Percentiles rank a stretch among this genome's conserved stretches.
Conservation (phyloP, 2,888 invertebrate species). For the Elysia crispata region DNA sequence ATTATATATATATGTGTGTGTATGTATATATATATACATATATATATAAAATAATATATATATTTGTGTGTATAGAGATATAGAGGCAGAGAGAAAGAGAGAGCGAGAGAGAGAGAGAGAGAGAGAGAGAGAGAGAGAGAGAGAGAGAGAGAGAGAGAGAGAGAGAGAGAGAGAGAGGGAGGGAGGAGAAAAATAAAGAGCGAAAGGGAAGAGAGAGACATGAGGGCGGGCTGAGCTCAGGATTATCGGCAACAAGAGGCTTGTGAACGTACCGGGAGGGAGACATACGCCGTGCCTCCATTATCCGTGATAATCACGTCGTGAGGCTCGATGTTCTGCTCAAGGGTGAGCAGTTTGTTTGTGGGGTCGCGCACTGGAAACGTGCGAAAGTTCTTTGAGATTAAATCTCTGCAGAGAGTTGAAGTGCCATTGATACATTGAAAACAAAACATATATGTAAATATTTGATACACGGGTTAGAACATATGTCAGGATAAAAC, state of each 20-base stretch:
- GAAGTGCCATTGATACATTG: too few relatives aligned
- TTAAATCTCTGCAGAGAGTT: background rate
- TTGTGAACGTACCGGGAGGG: conserved; percentile 22
- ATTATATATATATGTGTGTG: too few relatives aligned
- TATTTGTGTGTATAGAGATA: too few relatives aligned
- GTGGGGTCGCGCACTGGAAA: conserved; percentile 15
- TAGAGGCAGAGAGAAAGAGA: too few relatives aligned
- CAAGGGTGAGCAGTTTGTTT: conserved; percentile 1
- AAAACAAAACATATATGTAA: too few relatives aligned
- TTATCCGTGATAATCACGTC: conserved; percentile 29
- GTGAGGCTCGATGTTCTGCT: conserved; percentile 39
- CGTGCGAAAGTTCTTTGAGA: conserved; percentile 21
- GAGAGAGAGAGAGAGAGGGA: background rate
- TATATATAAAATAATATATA: too few relatives aligned
- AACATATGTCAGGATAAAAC: too few relatives aligned
- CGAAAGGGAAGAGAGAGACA: background rate
- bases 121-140: background rate
- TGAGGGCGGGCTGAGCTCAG: background rate
- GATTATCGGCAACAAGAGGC: background rate
- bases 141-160: background rate
- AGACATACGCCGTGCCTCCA: conserved; percentile 23
- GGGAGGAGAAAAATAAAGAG: background rate
- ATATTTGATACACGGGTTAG: too few relatives aligned
- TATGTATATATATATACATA: too few relatives aligned
- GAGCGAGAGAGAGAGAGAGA: too few relatives aligned